Evolutionary conservation across 2,888 invertebrate genomes (phyloP).

Genomic region (Micoletzkya japonica): DNA sequence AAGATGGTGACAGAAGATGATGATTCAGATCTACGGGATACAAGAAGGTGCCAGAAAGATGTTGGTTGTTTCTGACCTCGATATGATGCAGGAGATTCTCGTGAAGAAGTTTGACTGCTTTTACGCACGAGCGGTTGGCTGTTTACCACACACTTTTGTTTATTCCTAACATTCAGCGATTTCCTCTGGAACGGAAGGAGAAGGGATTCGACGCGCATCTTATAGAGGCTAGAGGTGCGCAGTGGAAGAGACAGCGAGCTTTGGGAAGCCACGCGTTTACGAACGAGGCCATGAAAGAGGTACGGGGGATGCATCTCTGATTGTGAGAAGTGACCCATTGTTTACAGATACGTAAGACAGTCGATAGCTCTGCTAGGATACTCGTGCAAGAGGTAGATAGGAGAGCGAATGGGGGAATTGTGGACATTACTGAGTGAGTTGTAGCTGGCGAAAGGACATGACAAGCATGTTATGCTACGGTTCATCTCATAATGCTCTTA

Average conservation of each 20-base stretch:
- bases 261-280: conserved; percentile 68
- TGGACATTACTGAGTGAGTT: too few relatives aligned
- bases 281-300: conserved; percentile 48
- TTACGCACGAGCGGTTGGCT: conserved; percentile 65
- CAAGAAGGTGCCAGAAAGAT: conserved; percentile 48
- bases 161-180: conserved; percentile 28
- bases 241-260: conserved; percentile 69
- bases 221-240: conserved; percentile 64
- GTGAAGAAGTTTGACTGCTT: conserved; percentile 66
- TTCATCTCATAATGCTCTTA: neutral
- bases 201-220: conserved; percentile 58
- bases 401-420: too few relatives aligned
- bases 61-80: conserved; percentile 65
- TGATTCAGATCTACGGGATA: conserved; percentile 35
- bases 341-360: conserved; percentile 4
- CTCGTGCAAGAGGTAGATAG: too few relatives aligned
- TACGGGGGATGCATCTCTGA: too few relatives aligned
- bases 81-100: conserved; percentile 65
- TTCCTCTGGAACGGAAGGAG: conserved; percentile 45
- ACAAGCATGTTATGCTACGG: neutral
- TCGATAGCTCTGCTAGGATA: conserved; percentile 11
- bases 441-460: neutral
- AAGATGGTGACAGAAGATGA: neutral
- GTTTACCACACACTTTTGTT: neutral
- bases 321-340: neutral